Percentiles rank a stretch among this genome's conserved stretches.
phyloP scores from a whole-genome alignment of 2,888 invertebrate genomes.

The Drosophila ustulata region DNA sequence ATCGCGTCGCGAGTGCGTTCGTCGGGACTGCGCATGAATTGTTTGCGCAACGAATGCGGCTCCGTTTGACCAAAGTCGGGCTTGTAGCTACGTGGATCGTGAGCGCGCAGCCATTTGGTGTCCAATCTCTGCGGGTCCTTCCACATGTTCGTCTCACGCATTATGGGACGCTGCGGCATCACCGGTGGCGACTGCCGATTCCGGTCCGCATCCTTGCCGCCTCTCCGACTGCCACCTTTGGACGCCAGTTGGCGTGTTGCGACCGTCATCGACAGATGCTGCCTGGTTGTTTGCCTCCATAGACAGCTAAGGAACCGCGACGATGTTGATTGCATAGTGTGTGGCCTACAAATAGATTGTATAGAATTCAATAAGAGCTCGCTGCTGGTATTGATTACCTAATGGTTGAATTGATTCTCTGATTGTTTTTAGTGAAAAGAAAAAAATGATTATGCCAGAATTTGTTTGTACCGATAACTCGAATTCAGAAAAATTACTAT shows the following conservation, averaged over 20 bases:
- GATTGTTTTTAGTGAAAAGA: not conserved
- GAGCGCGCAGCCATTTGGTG: slow-evolving; percentile 48
- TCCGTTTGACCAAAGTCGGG: slow-evolving; percentile 59
- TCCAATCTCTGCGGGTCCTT: slow-evolving; percentile 23
- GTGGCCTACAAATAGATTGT: not conserved
- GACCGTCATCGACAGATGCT: not conserved
- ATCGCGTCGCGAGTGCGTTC: slow-evolving; percentile 46
- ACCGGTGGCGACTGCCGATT: not conserved
- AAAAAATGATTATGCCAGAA: slow-evolving; percentile 16
- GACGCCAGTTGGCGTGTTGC: slow-evolving; percentile 4
- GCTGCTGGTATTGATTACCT: too few relatives aligned
- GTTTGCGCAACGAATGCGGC: slow-evolving; percentile 46
- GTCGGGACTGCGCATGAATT: slow-evolving; percentile 64
- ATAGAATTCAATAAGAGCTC: too few relatives aligned
- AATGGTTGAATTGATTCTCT: not conserved
- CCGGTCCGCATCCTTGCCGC: not conserved
- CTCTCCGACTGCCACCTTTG: not conserved
- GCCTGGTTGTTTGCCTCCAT: slow-evolving; percentile 5
- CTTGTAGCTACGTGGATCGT: slow-evolving; percentile 38
- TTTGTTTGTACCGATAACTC: slow-evolving; percentile 13
- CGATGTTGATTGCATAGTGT: slow-evolving; percentile 48
- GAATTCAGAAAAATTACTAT: slow-evolving; percentile 14
- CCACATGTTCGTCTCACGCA: slow-evolving; percentile 63
- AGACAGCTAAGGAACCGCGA: slow-evolving; percentile 16
- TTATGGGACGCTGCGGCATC: not conserved